Evolutionary conservation across 2,888 invertebrate species (phyloP).

Genomic region (Cerastis leucographa): DNA sequence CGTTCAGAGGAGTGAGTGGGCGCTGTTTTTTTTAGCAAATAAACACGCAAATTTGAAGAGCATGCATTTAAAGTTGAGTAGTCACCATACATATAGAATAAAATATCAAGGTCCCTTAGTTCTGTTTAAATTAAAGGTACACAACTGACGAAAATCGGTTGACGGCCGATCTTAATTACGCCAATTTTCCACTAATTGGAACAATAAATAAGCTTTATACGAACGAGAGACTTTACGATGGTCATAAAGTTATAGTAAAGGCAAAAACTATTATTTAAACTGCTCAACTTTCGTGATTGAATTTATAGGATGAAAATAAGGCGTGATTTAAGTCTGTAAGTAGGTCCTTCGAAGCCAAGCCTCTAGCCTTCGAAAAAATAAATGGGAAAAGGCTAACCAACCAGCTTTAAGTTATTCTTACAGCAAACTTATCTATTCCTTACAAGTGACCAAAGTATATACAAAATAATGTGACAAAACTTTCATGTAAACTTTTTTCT

Average conservation of each 20-base stretch:
- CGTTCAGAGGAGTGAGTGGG: slow-evolving; percentile 61
- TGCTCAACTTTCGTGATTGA: slow-evolving; percentile 7
- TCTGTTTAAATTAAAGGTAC: slow-evolving; percentile 26
- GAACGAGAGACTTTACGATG: slow-evolving; percentile 30
- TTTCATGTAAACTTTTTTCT: slow-evolving; percentile 52
- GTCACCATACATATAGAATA: slow-evolving; percentile 11
- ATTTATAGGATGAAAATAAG: slow-evolving; percentile 19
- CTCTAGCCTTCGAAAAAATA: not conserved
- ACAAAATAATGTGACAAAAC: slow-evolving; percentile 24
- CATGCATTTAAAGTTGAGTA: slow-evolving; percentile 20
- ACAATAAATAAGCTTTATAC: slow-evolving; percentile 53
- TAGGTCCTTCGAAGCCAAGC: no score
- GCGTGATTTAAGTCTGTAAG: not conserved
- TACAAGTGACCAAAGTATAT: not conserved
- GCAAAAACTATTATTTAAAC: slow-evolving; percentile 39
- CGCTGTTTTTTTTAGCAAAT: slow-evolving; percentile 64
- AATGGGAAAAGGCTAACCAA: not conserved
- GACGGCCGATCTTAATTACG: slow-evolving; percentile 58
- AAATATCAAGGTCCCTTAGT: slow-evolving; percentile 23
- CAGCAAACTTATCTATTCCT: not conserved
- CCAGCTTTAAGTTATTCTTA: not conserved
- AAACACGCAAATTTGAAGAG: slow-evolving; percentile 48
- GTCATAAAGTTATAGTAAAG: slow-evolving; percentile 26
- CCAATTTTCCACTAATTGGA: slow-evolving; percentile 51
- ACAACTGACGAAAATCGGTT: slow-evolving; percentile 63